phyloP scores from a whole-genome alignment of 2,113 vertebrate species.

The Astatoreochromis straeleni region DNA sequence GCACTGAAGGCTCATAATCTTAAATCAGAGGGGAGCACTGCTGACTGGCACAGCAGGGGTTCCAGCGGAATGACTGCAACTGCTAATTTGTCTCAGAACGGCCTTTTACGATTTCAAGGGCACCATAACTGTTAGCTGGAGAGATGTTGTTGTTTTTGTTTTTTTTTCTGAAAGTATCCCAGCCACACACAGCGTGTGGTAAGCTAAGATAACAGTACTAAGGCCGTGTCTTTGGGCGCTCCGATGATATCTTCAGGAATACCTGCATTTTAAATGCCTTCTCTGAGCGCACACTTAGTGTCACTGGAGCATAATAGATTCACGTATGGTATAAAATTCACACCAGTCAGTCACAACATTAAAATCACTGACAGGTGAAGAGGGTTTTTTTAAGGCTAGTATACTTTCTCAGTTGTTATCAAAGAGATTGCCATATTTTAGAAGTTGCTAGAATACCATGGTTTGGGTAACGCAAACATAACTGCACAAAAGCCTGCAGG shows the following conservation, averaged over 20 bases:
- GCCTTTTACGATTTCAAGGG: slow-evolving; percentile 63
- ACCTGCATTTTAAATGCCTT: slow-evolving; percentile 47
- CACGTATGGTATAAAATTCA: not conserved
- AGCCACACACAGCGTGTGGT: not conserved
- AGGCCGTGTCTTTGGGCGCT: not conserved
- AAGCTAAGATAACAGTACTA: not conserved
- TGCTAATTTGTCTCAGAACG: slow-evolving; percentile 67
- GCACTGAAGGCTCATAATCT: slow-evolving; percentile 63
- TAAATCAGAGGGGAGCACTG: slow-evolving; percentile 67
- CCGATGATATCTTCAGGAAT: slow-evolving; percentile 1
- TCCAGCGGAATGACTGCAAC: slow-evolving; percentile 34
- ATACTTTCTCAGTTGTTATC: not conserved
- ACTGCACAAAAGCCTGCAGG: not conserved
- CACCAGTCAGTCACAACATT: not conserved
- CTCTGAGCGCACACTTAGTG: slow-evolving; percentile 18
- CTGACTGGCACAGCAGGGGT: slow-evolving; percentile 43
- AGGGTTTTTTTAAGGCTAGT: not conserved
- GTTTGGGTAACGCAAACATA: not conserved
- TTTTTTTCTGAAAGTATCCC: slow-evolving; percentile 11
- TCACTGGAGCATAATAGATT: slow-evolving; percentile 28
- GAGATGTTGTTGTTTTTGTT: slow-evolving; percentile 46
- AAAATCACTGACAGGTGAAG: not conserved
- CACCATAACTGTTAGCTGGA: slow-evolving; percentile 64
- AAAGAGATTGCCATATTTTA: not conserved
- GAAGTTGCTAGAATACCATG: not conserved